phyloP scores from a whole-genome alignment of 2,888 invertebrate genomes.

The Limnephilus auricula region DNA sequence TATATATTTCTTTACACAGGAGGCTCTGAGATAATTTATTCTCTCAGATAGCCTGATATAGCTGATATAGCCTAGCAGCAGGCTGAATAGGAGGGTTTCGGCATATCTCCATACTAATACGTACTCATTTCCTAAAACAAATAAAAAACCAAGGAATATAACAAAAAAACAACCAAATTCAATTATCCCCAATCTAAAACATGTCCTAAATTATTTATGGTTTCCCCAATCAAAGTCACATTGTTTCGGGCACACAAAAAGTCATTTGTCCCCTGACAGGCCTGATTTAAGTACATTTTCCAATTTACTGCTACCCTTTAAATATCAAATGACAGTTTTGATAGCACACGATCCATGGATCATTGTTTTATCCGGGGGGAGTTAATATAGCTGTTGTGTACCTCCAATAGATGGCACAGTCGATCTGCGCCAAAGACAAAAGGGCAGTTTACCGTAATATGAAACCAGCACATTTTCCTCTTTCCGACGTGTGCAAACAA shows the following conservation, averaged over 20 bases:
- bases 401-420: background rate
- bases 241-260: background rate
- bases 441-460: constrained; percentile 62
- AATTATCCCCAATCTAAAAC: background rate
- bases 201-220: background rate
- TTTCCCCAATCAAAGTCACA: background rate
- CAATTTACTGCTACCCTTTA: constrained; percentile 13
- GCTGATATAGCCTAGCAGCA: no score
- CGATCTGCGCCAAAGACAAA: constrained; percentile 30
- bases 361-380: background rate
- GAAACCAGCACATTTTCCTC: constrained; percentile 59
- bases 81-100: no score
- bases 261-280: background rate
- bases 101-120: no score
- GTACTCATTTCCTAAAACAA: background rate
- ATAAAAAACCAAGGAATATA: background rate
- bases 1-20: no score
- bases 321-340: constrained; percentile 40
- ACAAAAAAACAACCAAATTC: background rate
- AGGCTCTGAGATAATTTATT: accelerated
- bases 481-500: constrained; percentile 61
- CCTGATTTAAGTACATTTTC: background rate
- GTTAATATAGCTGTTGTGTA: constrained; percentile 21
- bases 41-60: no score
- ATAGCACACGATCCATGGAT: constrained; percentile 24